phyloP scores from a whole-genome alignment of 2,113 vertebrate genomes.

The Tenrec ecaudatus region DNA sequence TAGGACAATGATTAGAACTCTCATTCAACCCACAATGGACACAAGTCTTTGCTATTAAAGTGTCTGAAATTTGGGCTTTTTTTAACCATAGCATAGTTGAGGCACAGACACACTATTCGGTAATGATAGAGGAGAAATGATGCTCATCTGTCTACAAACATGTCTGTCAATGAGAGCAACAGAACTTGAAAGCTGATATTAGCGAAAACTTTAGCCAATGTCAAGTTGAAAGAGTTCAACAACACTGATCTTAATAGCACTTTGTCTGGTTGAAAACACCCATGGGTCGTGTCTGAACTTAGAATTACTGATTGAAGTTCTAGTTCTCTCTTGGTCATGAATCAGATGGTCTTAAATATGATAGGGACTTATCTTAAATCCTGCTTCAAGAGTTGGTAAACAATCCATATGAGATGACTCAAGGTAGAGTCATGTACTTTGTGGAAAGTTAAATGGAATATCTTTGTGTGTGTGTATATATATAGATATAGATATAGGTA shows the following conservation, averaged over 20 bases:
- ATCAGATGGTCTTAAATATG: conserved; percentile 4
- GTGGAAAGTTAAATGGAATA: background rate
- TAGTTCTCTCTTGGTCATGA: conserved; percentile 2
- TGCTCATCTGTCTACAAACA: background rate
- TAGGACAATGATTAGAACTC: background rate
- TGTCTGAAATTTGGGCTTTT: background rate
- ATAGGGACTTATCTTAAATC: background rate
- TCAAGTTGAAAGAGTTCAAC: conserved; percentile 1
- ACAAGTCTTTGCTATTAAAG: background rate
- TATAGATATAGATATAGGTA: too few relatives aligned
- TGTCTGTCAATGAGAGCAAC: background rate
- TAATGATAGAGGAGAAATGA: background rate
- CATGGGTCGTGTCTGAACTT: too few relatives aligned
- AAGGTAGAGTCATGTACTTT: background rate
- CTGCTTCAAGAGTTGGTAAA: background rate
- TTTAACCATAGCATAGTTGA: background rate
- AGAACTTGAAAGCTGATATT: background rate
- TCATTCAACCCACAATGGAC: background rate
- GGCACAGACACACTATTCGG: background rate
- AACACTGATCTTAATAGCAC: background rate
- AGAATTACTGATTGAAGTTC: too few relatives aligned
- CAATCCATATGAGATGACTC: conserved; percentile 15
- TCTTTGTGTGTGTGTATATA: too few relatives aligned
- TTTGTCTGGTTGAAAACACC: background rate
- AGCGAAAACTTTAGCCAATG: conserved; percentile 29